phyloP scores from a whole-genome alignment of 2,888 invertebrate species.

The Leucoptera coffeella region DNA sequence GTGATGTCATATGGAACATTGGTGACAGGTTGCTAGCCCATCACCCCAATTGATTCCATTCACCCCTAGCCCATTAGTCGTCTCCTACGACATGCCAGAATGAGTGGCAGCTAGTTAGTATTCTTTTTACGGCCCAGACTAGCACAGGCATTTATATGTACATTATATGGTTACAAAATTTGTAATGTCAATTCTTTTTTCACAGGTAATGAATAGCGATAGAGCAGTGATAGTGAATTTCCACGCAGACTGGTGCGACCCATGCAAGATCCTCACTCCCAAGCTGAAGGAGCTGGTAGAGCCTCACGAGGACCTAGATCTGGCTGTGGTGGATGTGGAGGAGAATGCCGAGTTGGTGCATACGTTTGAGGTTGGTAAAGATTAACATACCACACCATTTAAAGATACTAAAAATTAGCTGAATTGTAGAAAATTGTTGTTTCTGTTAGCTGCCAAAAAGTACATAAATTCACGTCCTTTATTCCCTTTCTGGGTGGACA shows the following conservation, averaged over 20 bases:
- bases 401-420: too few species aligned
- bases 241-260: constrained; percentile 89
- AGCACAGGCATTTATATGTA: too few species aligned
- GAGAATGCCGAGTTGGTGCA: constrained; percentile 75
- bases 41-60: too few species aligned
- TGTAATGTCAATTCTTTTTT: background rate
- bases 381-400: background rate
- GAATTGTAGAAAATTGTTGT: background rate
- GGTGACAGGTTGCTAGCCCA: too few species aligned
- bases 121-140: too few species aligned
- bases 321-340: constrained; percentile 80
- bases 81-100: too few species aligned
- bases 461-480: background rate
- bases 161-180: too few species aligned
- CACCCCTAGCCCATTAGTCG: too few species aligned
- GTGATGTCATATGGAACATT: too few species aligned
- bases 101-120: too few species aligned
- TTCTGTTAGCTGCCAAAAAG: too few species aligned
- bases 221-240: constrained; percentile 87
- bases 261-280: constrained; percentile 81
- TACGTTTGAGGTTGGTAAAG: constrained; percentile 54
- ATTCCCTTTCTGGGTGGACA: background rate
- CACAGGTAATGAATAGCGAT: constrained; percentile 70
- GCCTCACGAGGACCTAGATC: constrained; percentile 63
- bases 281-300: constrained; percentile 72